phyloP scores from a whole-genome alignment of 2,113 vertebrate genomes.

The Ictidomys tridecemlineatus region DNA sequence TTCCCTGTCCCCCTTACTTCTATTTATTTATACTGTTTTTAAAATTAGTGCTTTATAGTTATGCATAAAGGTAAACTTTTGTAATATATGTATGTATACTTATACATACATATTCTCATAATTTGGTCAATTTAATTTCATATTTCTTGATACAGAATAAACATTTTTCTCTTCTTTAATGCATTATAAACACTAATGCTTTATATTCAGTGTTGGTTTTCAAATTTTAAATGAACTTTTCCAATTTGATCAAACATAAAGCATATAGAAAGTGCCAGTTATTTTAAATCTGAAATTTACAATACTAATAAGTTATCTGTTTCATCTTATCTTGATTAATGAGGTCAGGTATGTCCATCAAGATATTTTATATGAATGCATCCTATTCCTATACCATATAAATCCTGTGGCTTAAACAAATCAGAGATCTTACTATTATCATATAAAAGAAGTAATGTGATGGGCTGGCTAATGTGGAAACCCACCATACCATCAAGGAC shows the following conservation, averaged over 20 bases:
- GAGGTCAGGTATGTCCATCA: background rate
- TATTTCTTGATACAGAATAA: background rate
- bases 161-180: background rate
- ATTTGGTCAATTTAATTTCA: background rate
- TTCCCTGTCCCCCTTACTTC: too few species aligned
- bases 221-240: background rate
- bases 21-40: too few species aligned
- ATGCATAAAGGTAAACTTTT: too few species aligned
- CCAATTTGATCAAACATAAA: conserved; percentile 9
- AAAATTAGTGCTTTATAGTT: too few species aligned
- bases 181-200: background rate
- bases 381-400: background rate
- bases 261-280: background rate
- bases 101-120: too few species aligned
- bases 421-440: background rate
- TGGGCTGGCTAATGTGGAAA: background rate
- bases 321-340: conserved; percentile 22
- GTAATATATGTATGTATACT: too few species aligned
- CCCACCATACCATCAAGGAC: background rate
- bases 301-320: background rate
- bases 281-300: conserved; percentile 4
- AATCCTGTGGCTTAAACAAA: background rate
- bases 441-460: background rate
- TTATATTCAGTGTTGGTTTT: background rate
- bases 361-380: background rate